A percentile compares a stretch with the other conserved stretches of the same genome.
These are phyloP conservation scores for Sparidentex hasta DNA, from an alignment of 2,797 vertebrate species.

Conservation along the genomic window DNA sequence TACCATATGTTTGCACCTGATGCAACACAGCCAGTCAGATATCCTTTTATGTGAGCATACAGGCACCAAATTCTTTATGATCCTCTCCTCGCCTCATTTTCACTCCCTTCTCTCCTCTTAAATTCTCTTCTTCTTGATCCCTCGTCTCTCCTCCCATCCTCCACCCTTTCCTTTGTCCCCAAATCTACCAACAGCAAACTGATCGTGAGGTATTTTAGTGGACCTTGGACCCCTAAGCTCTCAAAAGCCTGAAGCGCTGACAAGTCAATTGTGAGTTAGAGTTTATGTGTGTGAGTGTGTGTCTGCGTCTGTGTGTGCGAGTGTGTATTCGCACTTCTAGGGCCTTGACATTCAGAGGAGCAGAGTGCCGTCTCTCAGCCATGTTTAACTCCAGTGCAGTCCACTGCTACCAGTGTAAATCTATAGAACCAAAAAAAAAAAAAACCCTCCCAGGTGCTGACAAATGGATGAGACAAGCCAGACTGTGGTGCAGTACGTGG, in stretches of 20 bases:
- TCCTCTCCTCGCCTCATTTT: not conserved
- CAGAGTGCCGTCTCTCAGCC: conserved; percentile 41
- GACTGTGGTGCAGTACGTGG: conserved; percentile 12
- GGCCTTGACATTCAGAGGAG: conserved; percentile 61
- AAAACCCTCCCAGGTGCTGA: conserved; percentile 46
- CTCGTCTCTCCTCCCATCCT: conserved; percentile 6
- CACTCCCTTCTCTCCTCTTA: not conserved
- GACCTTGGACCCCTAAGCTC: conserved; percentile 49
- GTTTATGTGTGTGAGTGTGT: conserved; percentile 27
- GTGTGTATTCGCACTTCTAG: conserved; percentile 28
- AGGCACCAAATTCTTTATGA: not conserved
- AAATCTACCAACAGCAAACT: conserved; percentile 29
- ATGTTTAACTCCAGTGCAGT: conserved; percentile 53
- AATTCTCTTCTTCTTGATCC: conserved; percentile 20
- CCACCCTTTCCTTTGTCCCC: conserved; percentile 20
- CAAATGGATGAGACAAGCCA: conserved; percentile 37
- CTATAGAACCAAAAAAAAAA: conserved; percentile 54
- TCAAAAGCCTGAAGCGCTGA: conserved; percentile 49
- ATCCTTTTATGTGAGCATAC: not conserved
- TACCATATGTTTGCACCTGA: not conserved
- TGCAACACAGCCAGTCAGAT: not conserved
- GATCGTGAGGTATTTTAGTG: conserved; percentile 48
- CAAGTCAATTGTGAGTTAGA: conserved; percentile 46
- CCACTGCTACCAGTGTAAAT: conserved; percentile 54
- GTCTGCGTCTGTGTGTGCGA: conserved; percentile 4